These are phyloP conservation scores for Troides oblongomaculatus DNA, from an alignment of 2,888 invertebrate species.

Conservation along the genomic window DNA sequence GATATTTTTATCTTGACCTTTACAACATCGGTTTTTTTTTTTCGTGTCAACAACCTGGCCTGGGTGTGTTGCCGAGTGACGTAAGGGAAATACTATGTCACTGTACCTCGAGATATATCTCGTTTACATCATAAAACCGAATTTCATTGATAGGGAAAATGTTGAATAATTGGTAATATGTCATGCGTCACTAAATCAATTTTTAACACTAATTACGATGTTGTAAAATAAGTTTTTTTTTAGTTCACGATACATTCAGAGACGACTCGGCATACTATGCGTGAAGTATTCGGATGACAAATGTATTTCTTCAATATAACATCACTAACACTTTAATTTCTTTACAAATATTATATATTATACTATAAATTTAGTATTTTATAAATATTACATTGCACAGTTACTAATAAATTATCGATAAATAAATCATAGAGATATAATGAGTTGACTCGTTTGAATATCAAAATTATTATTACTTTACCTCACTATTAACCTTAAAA, in stretches of 20 bases:
- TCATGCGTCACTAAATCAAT: not conserved
- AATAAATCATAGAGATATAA: no score
- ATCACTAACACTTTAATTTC: not conserved
- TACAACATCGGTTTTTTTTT: conserved; percentile 39
- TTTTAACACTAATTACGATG: not conserved
- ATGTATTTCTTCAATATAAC: not conserved
- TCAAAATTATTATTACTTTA: no score
- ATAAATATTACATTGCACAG: no score
- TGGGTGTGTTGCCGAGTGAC: conserved; percentile 43
- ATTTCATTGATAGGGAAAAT: conserved; percentile 29
- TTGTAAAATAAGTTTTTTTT: not conserved
- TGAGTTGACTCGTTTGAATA: no score
- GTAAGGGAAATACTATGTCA: conserved; percentile 35
- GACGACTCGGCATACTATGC: not conserved
- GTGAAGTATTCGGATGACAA: not conserved
- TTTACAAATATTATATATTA: no score
- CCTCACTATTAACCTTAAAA: not conserved
- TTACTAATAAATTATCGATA: no score
- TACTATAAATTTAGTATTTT: no score
- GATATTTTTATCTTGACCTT: conserved; percentile 57
- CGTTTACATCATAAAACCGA: conserved; percentile 26
- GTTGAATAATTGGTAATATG: conserved; percentile 15
- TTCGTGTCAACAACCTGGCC: conserved; percentile 56
- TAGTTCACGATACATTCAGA: not conserved
- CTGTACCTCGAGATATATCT: conserved; percentile 18